A percentile compares a stretch with the other conserved stretches of the same genome.
Evolutionary conservation across 2,888 invertebrate species (phyloP).

Genomic region (Philonicus albiceps): DNA sequence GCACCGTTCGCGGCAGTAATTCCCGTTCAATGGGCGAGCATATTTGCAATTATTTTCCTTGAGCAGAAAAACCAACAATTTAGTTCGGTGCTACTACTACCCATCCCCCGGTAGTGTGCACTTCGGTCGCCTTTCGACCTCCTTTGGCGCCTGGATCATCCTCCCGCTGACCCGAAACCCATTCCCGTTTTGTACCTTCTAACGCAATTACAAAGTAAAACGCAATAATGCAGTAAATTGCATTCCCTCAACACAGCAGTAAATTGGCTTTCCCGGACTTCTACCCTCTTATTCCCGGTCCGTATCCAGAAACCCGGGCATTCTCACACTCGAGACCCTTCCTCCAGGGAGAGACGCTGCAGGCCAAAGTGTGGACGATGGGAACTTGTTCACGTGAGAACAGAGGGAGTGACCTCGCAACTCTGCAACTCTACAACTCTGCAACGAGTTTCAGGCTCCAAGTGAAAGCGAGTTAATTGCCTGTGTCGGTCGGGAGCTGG

Average conservation of each 20-base stretch:
- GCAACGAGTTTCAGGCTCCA: not conserved
- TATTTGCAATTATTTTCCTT: conserved; percentile 18
- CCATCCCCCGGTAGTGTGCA: not conserved
- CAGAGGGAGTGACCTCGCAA: conserved; percentile 7
- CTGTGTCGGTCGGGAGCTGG: not conserved
- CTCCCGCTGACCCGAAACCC: not conserved
- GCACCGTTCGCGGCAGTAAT: not conserved
- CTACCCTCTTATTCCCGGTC: not conserved
- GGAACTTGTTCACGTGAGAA: conserved; percentile 11
- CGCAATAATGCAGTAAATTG: conserved; percentile 37
- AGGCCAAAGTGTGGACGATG: not conserved
- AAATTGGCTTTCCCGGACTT: conserved; percentile 12
- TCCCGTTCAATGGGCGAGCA: not conserved
- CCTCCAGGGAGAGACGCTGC: not conserved
- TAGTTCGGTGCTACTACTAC: not conserved
- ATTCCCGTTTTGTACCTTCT: not conserved
- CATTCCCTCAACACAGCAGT: conserved; percentile 34
- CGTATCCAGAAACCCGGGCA: not conserved
- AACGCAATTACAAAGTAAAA: conserved; percentile 35
- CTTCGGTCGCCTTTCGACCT: not conserved
- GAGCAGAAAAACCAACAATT: conserved; percentile 19
- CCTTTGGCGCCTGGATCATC: not conserved
- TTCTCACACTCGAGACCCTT: not conserved
- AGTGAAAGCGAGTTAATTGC: conserved; percentile 32
- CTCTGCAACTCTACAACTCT: not conserved